phyloP scores from a whole-genome alignment of 2,797 vertebrate genomes.

The Fundulus diaphanus region DNA sequence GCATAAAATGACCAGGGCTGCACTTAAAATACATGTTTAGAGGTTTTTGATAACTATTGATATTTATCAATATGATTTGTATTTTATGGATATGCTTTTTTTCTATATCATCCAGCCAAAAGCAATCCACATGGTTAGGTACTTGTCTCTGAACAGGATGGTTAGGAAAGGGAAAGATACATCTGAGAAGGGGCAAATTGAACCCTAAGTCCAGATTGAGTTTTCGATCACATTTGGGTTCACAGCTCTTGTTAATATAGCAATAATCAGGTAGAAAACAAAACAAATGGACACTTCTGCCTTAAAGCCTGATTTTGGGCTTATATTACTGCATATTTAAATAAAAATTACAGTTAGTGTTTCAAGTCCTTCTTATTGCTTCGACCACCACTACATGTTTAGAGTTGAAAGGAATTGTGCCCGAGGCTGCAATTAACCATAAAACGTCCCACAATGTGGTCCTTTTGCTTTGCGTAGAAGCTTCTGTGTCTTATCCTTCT shows the following conservation, averaged over 20 bases:
- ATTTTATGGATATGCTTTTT: too few relatives aligned
- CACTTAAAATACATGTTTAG: too few relatives aligned
- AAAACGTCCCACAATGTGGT: neutral
- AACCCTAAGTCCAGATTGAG: neutral
- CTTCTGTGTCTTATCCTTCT: neutral
- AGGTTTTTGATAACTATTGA: too few relatives aligned
- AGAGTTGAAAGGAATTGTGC: constrained; percentile 1
- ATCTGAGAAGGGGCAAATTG: neutral
- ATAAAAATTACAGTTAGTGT: constrained; percentile 2
- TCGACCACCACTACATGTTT: neutral
- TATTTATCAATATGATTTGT: too few relatives aligned
- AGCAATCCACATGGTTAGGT: neutral
- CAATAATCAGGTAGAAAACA: neutral
- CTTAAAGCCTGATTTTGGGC: constrained; percentile 3
- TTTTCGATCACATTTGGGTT: neutral
- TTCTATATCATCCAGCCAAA: too few relatives aligned
- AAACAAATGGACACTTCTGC: neutral
- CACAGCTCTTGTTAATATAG: neutral
- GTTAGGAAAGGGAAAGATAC: neutral
- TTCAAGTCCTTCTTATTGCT: neutral
- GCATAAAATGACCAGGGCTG: too few relatives aligned
- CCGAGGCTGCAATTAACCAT: neutral
- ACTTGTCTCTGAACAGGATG: neutral
- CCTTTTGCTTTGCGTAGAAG: neutral
- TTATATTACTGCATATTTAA: neutral